A percentile compares a stretch with the other conserved stretches of the same genome.
Conservation (phyloP, 2,888 invertebrate species). For the Epinotia ramella region DNA sequence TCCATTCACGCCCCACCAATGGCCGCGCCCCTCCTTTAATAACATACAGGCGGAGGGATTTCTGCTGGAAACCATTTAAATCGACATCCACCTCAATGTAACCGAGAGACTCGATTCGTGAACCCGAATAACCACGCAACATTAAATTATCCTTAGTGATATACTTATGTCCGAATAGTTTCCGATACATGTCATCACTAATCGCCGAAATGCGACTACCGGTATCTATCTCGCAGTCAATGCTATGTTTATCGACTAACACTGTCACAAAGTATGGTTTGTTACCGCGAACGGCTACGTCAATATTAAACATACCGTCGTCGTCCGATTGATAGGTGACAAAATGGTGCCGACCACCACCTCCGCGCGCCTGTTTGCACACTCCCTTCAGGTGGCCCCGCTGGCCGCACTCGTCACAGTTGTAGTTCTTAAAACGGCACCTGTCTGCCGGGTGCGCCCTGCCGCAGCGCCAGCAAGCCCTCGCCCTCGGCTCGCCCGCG, state of each 20-base stretch:
- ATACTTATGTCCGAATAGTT: constrained; percentile 19
- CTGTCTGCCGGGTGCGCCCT: constrained; percentile 48
- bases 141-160: constrained; percentile 44
- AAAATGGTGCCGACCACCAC: neutral
- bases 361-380: constrained; percentile 46
- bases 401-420: constrained; percentile 50
- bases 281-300: constrained; percentile 6
- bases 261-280: constrained; percentile 44
- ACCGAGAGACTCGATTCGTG: constrained; percentile 46
- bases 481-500: neutral
- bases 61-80: neutral
- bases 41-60: constrained; percentile 27
- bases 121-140: constrained; percentile 43
- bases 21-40: constrained; percentile 39
- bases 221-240: constrained; percentile 46
- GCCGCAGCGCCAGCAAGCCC: constrained; percentile 42
- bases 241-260: constrained; percentile 17
- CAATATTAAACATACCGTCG: constrained; percentile 37
- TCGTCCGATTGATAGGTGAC: neutral
- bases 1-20: constrained; percentile 13
- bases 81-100: constrained; percentile 43
- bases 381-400: constrained; percentile 51
- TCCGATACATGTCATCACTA: constrained; percentile 27
- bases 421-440: constrained; percentile 50
- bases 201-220: constrained; percentile 46